These are phyloP conservation scores for Manis javanica DNA, from an alignment of 2,797 vertebrate species.

Conservation along the genomic window DNA sequence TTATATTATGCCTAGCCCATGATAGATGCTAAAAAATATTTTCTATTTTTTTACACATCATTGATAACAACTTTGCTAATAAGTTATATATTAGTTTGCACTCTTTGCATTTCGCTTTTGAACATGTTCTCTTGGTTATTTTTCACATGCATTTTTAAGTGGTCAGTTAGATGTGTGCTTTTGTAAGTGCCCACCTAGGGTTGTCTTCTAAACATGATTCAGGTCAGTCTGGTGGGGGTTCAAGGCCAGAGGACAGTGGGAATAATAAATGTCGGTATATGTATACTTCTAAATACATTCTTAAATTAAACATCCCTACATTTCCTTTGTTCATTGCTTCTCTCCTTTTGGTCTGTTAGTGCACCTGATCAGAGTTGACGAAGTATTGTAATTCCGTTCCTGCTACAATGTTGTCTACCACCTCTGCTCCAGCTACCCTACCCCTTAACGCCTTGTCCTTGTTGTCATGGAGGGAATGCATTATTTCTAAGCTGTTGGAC, in stretches of 20 bases:
- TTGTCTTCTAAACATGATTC: not conserved
- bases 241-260: not conserved
- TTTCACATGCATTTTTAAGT: conserved; percentile 15
- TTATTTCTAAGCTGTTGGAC: not conserved
- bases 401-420: not conserved
- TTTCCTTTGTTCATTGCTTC: not conserved
- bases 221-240: not conserved
- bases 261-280: not conserved
- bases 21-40: not conserved
- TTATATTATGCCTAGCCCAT: not conserved
- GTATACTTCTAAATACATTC: conserved; percentile 16
- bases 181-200: not conserved
- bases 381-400: not conserved
- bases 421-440: not conserved
- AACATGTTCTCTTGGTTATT: not conserved
- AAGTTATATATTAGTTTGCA: not conserved
- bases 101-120: conserved; percentile 7
- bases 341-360: not conserved
- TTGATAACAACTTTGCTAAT: not conserved
- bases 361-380: not conserved
- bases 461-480: not conserved
- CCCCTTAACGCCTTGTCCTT: not conserved
- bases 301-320: conserved; percentile 3
- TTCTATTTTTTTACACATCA: not conserved
- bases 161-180: not conserved